phyloP scores from a whole-genome alignment of 1,140 invertebrate genomes.

The Cheumatopsyche charites region DNA sequence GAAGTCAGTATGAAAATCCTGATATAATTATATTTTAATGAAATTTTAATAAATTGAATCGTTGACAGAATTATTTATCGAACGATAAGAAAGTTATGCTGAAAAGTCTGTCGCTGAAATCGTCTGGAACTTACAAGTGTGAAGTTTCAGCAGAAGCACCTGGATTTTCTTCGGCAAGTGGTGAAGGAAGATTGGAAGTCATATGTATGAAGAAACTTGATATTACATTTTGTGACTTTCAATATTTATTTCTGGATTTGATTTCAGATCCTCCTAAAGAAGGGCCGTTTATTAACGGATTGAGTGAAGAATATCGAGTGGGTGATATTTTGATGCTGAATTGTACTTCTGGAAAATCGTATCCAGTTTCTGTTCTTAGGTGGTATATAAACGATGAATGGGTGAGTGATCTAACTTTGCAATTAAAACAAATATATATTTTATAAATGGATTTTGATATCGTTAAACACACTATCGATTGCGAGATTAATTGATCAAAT shows the following conservation, averaged over 20 bases:
- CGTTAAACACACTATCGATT: no score
- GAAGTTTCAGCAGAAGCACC: conserved; percentile 80
- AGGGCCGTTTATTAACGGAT: conserved; percentile 79
- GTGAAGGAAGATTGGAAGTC: conserved; percentile 73
- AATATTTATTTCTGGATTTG: conserved; percentile 32
- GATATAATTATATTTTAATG: neutral
- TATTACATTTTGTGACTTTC: neutral
- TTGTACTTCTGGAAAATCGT: conserved; percentile 82
- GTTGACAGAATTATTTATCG: conserved; percentile 60
- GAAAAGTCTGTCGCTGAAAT: conserved; percentile 67
- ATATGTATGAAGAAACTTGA: conserved; percentile 75
- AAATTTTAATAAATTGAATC: neutral
- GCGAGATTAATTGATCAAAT: no score
- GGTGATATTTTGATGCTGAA: conserved; percentile 82
- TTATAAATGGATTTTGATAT: no score
- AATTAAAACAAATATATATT: neutral
- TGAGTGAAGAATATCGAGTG: conserved; percentile 76
- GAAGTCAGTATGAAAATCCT: conserved; percentile 67
- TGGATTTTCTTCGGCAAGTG: conserved; percentile 70
- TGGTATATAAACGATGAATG: conserved; percentile 84
- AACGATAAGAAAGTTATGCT: conserved; percentile 67
- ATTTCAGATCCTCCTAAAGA: conserved; percentile 73
- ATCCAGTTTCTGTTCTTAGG: conserved; percentile 74
- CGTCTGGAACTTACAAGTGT: conserved; percentile 74
- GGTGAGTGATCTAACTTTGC: conserved; percentile 61